Conservation (phyloP, 1,140 invertebrate genomes). For the Trachymyrmex cornetzi region DNA sequence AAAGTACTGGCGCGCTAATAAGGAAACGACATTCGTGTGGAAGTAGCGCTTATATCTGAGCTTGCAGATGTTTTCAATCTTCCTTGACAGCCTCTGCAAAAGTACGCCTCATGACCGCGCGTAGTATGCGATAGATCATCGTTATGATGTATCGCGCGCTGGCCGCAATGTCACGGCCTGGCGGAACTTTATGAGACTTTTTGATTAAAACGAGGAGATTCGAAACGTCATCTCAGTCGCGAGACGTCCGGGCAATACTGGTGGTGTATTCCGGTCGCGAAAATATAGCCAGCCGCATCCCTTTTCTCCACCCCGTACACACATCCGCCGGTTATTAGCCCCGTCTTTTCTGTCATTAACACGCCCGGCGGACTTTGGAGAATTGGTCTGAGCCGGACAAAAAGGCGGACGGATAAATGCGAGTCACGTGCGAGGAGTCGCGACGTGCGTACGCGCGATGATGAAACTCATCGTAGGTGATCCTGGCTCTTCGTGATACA, state of each 20-base stretch:
- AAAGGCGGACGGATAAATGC: slow-evolving; percentile 81
- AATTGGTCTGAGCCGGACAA: slow-evolving; percentile 74
- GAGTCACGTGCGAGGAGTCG: slow-evolving; percentile 80
- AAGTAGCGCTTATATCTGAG: slow-evolving; percentile 25
- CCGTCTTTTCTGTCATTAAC: slow-evolving; percentile 77
- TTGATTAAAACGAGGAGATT: slow-evolving; percentile 74
- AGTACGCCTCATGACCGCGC: slow-evolving; percentile 5
- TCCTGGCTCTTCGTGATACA: slow-evolving; percentile 58
- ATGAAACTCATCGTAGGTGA: slow-evolving; percentile 81
- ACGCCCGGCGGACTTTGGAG: slow-evolving; percentile 76
- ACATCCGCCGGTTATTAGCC: slow-evolving; percentile 76
- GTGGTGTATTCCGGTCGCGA: slow-evolving; percentile 43
- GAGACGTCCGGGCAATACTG: slow-evolving; percentile 48
- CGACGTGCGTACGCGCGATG: slow-evolving; percentile 81
- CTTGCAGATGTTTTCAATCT: slow-evolving; percentile 46
- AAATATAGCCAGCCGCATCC: slow-evolving; percentile 36
- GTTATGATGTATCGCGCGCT: slow-evolving; percentile 53
- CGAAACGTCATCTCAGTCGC: slow-evolving; percentile 46
- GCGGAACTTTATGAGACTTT: slow-evolving; percentile 72
- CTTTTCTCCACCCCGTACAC: slow-evolving; percentile 16
- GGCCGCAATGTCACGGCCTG: slow-evolving; percentile 34
- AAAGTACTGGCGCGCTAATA: slow-evolving; percentile 20
- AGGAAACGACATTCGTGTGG: slow-evolving; percentile 15
- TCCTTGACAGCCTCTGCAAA: slow-evolving; percentile 27
- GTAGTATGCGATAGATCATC: slow-evolving; percentile 65